Evolutionary conservation across 2,888 invertebrate species (phyloP), one percentile per base, ranked within the genome.

Genomic region (Metopia argyrocephala): DNA sequence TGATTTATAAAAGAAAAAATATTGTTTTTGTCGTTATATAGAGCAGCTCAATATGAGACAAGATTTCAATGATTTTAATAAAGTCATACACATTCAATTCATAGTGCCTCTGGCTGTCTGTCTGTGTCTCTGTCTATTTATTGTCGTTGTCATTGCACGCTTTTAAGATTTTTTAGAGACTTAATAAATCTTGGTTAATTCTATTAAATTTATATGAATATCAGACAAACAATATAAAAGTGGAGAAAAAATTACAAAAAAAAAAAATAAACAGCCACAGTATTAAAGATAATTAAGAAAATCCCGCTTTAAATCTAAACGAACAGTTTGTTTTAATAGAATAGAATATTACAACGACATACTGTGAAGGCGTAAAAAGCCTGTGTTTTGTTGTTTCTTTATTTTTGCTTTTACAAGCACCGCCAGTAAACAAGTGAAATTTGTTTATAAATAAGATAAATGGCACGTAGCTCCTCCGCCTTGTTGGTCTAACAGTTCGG

Each of bases 101-200:
- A 20, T 25, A 25, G 54, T 27, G 15, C 18, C 23, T 3, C 25
- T 57, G 50, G 50, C 18, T 3, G 0, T 15, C 4, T 2, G 3
- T 38, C 15, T 2, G 38, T 7, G 6, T 2, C 9, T 12, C 15
- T 4, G 38, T 38, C 15, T 38, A 1, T 38, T 38, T 12, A 12
- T 15, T 38, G 38, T 15, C 38, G 38, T 15, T 38, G 15, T 38
- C 38, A 38, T 38, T 38, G 38, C 38, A 38, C 38, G 38, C 38
- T 38, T 38, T 38, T 38, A 38, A 9, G 15, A 15, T 12, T 38
- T 38, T 38, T 15, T 12, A 52, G 4, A 15, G 45, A 54, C 59
- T 61, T 74, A 66, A 69, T 76, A 76, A 76, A 76, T 69, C 69
- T 76, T 64, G 38, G 21, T 57, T 70, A 64, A 76, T 65, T 64